Evolutionary conservation across 2,888 invertebrate species (phyloP).

Genomic region (Phrixothrix hirtus): DNA sequence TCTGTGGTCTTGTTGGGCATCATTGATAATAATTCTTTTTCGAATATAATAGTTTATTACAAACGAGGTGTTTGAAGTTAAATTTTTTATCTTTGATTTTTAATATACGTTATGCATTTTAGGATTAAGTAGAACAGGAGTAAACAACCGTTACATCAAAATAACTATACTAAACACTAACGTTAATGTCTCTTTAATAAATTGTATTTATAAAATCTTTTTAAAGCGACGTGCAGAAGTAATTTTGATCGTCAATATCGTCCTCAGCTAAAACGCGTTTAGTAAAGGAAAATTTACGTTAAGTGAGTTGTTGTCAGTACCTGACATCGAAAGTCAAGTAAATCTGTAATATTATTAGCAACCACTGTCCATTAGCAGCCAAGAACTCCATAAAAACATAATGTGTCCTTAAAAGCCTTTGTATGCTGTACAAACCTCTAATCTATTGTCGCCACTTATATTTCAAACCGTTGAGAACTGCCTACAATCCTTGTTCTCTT

Average conservation of each 20-base stretch:
- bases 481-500: constrained; percentile 11
- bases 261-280: constrained; percentile 24
- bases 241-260: constrained; percentile 19
- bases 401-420: constrained; percentile 39
- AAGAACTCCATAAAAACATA: constrained; percentile 41
- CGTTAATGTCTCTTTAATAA: too few relatives aligned
- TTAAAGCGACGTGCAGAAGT: not conserved
- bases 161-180: too few relatives aligned
- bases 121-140: too few relatives aligned
- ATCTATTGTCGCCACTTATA: constrained; percentile 30
- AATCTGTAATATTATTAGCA: constrained; percentile 41
- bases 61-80: too few relatives aligned
- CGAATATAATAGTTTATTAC: too few relatives aligned
- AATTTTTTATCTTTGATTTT: too few relatives aligned
- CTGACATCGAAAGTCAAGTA: constrained; percentile 35
- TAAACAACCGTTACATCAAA: too few relatives aligned
- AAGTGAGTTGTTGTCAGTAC: constrained; percentile 32
- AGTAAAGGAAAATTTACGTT: constrained; percentile 31
- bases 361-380: constrained; percentile 41
- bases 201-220: constrained; percentile 1
- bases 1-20: too few relatives aligned
- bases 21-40: too few relatives aligned
- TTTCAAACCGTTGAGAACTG: constrained; percentile 14
- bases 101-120: too few relatives aligned
- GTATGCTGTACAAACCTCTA: constrained; percentile 28